A percentile compares a stretch with the other conserved stretches of the same genome.
These are phyloP conservation scores for Plutella xylostella DNA, from an alignment of 2,888 invertebrate genomes.

Conservation along the genomic window DNA sequence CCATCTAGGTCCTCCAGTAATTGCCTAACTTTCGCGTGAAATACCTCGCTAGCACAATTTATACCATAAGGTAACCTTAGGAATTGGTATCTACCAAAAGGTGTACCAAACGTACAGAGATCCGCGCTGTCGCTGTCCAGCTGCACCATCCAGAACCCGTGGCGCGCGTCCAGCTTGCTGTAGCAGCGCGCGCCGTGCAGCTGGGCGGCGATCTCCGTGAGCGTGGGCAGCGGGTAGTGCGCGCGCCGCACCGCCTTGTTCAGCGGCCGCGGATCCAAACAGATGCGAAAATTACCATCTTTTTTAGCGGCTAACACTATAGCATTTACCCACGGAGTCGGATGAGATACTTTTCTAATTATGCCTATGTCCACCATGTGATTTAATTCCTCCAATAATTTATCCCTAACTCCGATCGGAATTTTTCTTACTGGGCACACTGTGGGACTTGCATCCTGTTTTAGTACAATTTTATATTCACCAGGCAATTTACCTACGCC, in stretches of 20 bases:
- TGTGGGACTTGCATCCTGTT: not conserved
- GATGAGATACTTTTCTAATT: slow-evolving; percentile 17
- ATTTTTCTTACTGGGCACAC: slow-evolving; percentile 12
- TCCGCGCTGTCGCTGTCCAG: slow-evolving; percentile 13
- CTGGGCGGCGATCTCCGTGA: slow-evolving; percentile 12
- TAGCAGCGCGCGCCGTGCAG: slow-evolving; percentile 10
- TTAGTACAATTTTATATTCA: slow-evolving; percentile 8
- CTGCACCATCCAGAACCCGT: slow-evolving; percentile 12
- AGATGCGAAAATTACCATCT: slow-evolving; percentile 13
- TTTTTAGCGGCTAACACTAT: slow-evolving; percentile 18
- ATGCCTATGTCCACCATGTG: slow-evolving; percentile 15
- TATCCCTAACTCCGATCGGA: slow-evolving; percentile 10
- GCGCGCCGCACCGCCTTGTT: not conserved
- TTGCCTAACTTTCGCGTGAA: slow-evolving; percentile 16
- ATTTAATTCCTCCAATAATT: slow-evolving; percentile 4
- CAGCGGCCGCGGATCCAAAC: slow-evolving; percentile 8
- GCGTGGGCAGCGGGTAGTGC: slow-evolving; percentile 12
- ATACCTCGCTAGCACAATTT: slow-evolving; percentile 14
- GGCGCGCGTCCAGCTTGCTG: slow-evolving; percentile 13
- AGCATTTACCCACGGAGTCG: slow-evolving; percentile 18
- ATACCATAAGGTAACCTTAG: slow-evolving; percentile 14
- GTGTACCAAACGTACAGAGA: slow-evolving; percentile 12
- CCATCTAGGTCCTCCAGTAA: slow-evolving; percentile 11
- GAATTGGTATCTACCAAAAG: slow-evolving; percentile 14
- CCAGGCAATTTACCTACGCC: slow-evolving; percentile 14